Evolutionary conservation across 37 sponge, comb jelly and placozoan genomes (phyloP).

Genomic region (Spongilla lacustris): DNA sequence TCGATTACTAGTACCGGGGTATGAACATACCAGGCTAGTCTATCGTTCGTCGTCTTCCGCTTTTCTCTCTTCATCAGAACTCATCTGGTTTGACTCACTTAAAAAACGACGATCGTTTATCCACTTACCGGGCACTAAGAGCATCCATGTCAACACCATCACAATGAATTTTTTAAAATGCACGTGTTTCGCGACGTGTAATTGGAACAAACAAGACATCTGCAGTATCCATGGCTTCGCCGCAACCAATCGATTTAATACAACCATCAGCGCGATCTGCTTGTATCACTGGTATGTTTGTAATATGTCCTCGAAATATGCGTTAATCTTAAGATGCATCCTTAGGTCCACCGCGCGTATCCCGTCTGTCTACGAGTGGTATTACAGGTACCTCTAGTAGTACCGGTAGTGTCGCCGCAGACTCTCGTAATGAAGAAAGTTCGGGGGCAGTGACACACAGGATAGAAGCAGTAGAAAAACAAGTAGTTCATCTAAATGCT

Average conservation of each 20-base stretch:
- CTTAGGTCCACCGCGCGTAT: not conserved
- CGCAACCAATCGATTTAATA: not conserved
- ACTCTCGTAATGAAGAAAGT: constrained; percentile 1
- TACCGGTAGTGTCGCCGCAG: constrained; percentile 1
- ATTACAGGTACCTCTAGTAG: not conserved
- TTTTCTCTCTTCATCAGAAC: no score
- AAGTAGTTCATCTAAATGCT: not conserved
- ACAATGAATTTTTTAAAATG: not conserved
- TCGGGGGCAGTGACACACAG: not conserved
- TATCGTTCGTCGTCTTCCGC: no score
- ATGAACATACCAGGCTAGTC: no score
- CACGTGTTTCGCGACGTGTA: constrained; percentile 1
- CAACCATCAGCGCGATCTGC: not conserved
- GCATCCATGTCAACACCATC: not conserved
- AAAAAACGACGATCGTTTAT: no score
- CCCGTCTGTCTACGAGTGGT: not conserved
- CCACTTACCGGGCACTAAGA: no score
- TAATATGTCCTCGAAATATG: not conserved
- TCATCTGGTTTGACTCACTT: no score
- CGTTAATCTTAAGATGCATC: not conserved
- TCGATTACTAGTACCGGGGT: no score
- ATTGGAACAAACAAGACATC: not conserved
- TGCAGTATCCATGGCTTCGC: constrained; percentile 1
- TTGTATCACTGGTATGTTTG: constrained; percentile 1
- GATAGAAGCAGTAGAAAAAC: not conserved